These are phyloP conservation scores for Eulemur macaco DNA, from an alignment of 2,113 vertebrate species.

Conservation along the genomic window DNA sequence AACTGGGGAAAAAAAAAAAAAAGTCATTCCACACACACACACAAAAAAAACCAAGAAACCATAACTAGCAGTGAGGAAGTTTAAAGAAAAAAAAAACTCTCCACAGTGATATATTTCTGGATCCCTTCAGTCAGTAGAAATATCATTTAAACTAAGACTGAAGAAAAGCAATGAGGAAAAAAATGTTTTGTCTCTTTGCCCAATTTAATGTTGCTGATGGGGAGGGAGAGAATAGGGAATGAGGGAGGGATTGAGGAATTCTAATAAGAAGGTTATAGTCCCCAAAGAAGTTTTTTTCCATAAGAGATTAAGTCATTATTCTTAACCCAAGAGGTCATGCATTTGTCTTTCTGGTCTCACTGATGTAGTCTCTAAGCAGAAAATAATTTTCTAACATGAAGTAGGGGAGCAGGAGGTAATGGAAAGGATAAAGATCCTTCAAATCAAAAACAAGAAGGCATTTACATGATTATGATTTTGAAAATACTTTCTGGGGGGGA, in stretches of 20 bases:
- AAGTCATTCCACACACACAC: not conserved
- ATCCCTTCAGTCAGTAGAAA: not conserved
- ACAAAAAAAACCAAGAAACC: not conserved
- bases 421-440: not conserved
- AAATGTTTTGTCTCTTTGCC: not conserved
- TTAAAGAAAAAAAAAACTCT: not conserved
- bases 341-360: not conserved
- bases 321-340: constrained; percentile 6
- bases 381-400: constrained; percentile 36
- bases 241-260: constrained; percentile 39
- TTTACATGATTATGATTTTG: not conserved
- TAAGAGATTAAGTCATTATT: constrained; percentile 36
- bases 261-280: constrained; percentile 43
- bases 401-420: not conserved
- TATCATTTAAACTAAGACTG: not conserved
- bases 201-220: not conserved
- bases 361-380: not conserved
- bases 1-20: constrained; percentile 22
- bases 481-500: not conserved
- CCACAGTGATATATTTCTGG: not conserved
- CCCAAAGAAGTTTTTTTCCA: constrained; percentile 33
- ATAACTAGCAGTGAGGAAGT: not conserved
- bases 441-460: not conserved
- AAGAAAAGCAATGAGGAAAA: constrained; percentile 17
- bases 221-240: not conserved